Conservation (phyloP, 2,113 vertebrate species). For the Spheniscus mendiculus region DNA sequence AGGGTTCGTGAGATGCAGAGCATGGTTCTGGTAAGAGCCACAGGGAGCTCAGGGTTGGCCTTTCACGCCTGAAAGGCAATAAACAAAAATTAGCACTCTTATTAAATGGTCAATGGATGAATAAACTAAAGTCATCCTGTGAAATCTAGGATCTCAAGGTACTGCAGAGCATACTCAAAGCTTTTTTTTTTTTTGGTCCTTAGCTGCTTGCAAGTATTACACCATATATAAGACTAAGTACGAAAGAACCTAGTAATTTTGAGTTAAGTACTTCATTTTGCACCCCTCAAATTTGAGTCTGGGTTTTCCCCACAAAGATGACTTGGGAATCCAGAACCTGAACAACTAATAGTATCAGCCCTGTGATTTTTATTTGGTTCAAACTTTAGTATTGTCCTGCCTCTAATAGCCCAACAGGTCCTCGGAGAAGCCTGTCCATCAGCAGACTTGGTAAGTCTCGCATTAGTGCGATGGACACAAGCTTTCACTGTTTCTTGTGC, state of each 20-base stretch:
- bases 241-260: background rate
- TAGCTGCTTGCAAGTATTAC: background rate
- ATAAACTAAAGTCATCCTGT: background rate
- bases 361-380: slow-evolving; percentile 3
- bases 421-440: background rate
- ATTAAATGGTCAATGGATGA: background rate
- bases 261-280: background rate
- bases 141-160: background rate
- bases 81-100: background rate
- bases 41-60: background rate
- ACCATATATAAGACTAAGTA: background rate
- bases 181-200: background rate
- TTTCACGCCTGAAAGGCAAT: background rate
- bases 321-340: background rate
- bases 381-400: background rate
- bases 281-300: background rate
- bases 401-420: background rate
- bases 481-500: background rate
- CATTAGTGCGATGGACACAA: background rate
- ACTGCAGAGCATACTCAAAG: background rate
- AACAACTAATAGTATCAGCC: background rate
- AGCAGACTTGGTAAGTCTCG: background rate
- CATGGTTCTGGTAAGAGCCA: background rate
- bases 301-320: background rate
- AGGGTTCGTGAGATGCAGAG: background rate